Evolutionary conservation across 2,888 invertebrate genomes (phyloP), one percentile per base, ranked within the genome.

Genomic region (Glaucopsyche alexis): DNA sequence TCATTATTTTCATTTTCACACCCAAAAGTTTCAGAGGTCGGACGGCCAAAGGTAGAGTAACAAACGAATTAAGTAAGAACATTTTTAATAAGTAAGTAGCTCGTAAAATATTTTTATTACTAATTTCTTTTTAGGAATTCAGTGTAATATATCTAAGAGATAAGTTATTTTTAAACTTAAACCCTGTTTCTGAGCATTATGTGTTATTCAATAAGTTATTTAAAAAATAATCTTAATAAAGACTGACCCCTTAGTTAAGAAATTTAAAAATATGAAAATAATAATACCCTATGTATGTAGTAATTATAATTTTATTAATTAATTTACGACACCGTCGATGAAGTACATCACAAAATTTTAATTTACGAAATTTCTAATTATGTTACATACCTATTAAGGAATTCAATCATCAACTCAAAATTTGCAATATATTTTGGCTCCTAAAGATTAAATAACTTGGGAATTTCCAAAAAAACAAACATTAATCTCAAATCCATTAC

Each of bases 171-270:
- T 29, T 49, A 70, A 11, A 50, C 16, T 47, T 60, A 14, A 40
- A 8, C 7, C 40, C 52, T 16, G 29, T 29, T 69, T 14, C 47
- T 7, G 19, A 29, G 49, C 16, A 14, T 45, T 42, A 47, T 69
- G 38, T 73, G 71, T 45, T 77, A 74, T 73, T 76, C 75, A 66
- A 76, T 78, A 80, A 81, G 80, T 83, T 80, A 84, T 83, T 81
- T 78, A 80, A 80, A 42, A 81, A 78, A 80, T 82, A 83, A 85
- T 82, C 85, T 87, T 85, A 80, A 79, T 81, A 85, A 90, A 91
- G 91, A 91, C 91, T 91, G 91, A 91, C 76, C 80, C 80, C 78
- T 80, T 77, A 75, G 74, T 77, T 76, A 77, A 75, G 73, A 74
- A 76, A 72, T 71, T 67, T 70, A 65, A 72, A 60, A 74, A 75